Base-by-base conservation (phyloP, 2,888 invertebrate genomes). In the Drosophila affinis region DNA sequence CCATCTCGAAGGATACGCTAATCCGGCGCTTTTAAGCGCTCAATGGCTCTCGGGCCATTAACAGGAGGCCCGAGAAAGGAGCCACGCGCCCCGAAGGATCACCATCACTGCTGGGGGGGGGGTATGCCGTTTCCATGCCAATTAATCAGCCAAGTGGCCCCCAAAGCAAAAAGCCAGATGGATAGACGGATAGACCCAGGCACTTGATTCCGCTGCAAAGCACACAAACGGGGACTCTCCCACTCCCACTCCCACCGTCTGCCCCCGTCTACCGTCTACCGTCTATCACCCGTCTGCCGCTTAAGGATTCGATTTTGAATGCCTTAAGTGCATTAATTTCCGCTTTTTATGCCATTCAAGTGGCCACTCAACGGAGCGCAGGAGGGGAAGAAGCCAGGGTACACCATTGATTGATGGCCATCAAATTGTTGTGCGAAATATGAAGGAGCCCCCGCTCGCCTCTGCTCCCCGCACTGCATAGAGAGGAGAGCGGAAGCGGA, bases 71-170 rank as follows among this genome's bases (percentile, higher is more conserved):
- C 44, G 45, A 27, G 49, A 34, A 24, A 61, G 51, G 59, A 18
- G 27, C 10, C 46, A 17, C 27, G 44, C 45, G 7, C 21, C 52
- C 44, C 17, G 0, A 39, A n/a, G 39, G 39, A 39, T 39, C 39
- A 39, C 6, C 39, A 39, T 14, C n/a, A 3, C 7, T 7, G 39
- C n/a, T 34, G 27, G 57, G 9, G 49, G 49, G 59, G 81, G 76
- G 81, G 81, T n/a, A n/a, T 39, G 14, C 1, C 39, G 14, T 86
- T 78, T 77, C 75, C 70, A 77, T 49, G 53, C 49, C 85, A 90
- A 89, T 89, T 89, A 89, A 90, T 89, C 89, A 89, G 78, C 62
- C 60, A 77, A 88, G 83, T 87, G 87, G 79, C 78, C 81, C 76
- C 76, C 75, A 75, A 77, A 63, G 59, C 62, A 63, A 48, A 60